Percentiles rank a stretch among this genome's conserved stretches.
Conservation (phyloP, 2,888 invertebrate genomes). For the Pilophorus perplexus region DNA sequence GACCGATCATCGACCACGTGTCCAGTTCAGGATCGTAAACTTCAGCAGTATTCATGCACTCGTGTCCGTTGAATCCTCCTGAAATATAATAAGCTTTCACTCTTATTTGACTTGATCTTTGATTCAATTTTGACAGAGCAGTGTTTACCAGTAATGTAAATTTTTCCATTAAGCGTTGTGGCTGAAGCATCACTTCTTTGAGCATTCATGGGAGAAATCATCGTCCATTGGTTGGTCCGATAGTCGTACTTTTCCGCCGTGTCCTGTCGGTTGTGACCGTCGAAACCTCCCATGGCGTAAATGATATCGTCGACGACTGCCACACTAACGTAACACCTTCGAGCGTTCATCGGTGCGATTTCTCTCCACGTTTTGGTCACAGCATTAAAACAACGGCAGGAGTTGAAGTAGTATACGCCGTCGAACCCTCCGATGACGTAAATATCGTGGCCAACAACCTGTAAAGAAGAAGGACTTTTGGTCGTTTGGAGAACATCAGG, state of each 20-base stretch:
- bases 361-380: conserved; percentile 81
- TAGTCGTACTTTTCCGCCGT: conserved; percentile 84
- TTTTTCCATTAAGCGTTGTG: conserved; percentile 76
- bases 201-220: conserved; percentile 83
- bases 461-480: too few species aligned
- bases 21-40: conserved; percentile 74
- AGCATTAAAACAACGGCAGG: conserved; percentile 83
- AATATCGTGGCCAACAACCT: conserved; percentile 78
- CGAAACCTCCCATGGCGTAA: conserved; percentile 86
- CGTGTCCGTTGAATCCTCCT: conserved; percentile 90
- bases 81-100: too few species aligned
- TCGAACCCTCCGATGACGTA: conserved; percentile 92
- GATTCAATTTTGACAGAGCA: too few species aligned
- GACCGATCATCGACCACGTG: conserved; percentile 78
- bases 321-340: conserved; percentile 81
- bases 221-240: conserved; percentile 80
- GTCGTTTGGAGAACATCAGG: too few species aligned
- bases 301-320: conserved; percentile 72
- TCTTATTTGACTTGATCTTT: too few species aligned
- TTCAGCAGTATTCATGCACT: conserved; percentile 81
- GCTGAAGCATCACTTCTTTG: conserved; percentile 89
- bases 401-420: conserved; percentile 84
- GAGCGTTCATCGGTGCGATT: conserved; percentile 83
- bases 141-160: too few species aligned
- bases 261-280: conserved; percentile 80